Evolutionary conservation across 2,113 vertebrate genomes (phyloP).

Genomic region (Lucifuga dentata): DNA sequence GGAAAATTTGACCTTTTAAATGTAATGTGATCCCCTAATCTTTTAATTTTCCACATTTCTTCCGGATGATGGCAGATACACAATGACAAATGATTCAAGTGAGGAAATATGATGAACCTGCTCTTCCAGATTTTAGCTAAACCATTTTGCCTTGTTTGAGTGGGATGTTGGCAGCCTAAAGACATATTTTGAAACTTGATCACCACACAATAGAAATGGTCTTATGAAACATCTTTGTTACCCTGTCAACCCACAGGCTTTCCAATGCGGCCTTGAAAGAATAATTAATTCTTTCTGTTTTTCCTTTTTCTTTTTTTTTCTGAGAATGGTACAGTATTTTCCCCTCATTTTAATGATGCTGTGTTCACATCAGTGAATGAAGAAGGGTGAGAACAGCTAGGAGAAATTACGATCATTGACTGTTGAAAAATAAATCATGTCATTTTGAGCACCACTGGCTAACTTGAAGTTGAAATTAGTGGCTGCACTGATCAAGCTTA

Average conservation of each 20-base stretch:
- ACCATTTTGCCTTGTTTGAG: constrained; percentile 11
- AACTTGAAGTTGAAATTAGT: no score
- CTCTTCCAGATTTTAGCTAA: constrained; percentile 19
- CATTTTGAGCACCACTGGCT: not conserved
- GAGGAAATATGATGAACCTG: constrained; percentile 58
- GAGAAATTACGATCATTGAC: not conserved
- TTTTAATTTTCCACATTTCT: constrained; percentile 13
- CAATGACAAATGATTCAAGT: constrained; percentile 46
- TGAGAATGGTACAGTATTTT: not conserved
- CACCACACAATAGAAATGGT: constrained; percentile 1
- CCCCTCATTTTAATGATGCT: not conserved
- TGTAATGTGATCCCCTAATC: constrained; percentile 21
- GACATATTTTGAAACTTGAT: constrained; percentile 44
- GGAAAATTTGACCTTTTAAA: constrained; percentile 23
- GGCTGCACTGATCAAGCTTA: not conserved
- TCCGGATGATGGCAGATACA: constrained; percentile 16
- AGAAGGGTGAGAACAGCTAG: constrained; percentile 3
- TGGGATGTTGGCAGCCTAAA: constrained; percentile 13
- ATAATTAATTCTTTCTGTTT: no score
- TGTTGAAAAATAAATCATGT: not conserved
- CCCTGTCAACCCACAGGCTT: not conserved
- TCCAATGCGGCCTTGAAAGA: not conserved
- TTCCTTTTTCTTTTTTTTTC: constrained; percentile 16
- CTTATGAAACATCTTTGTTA: constrained; percentile 29
- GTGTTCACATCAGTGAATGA: constrained; percentile 3